Conservation (phyloP, 2,113 vertebrate genomes). For the Notarius quadriscutis region DNA sequence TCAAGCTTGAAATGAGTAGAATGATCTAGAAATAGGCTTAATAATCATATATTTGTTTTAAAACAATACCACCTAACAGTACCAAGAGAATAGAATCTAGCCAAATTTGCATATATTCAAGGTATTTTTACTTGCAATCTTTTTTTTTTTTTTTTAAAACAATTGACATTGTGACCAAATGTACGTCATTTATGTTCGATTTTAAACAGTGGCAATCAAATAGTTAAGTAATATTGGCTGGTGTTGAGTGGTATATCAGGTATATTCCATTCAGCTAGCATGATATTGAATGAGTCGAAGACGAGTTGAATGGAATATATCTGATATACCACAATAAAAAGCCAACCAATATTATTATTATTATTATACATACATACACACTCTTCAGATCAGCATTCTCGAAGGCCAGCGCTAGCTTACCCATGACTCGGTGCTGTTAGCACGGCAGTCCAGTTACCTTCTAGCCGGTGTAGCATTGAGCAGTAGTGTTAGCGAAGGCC, state of each 20-base stretch:
- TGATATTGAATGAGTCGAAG: too few species aligned
- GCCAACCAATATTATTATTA: too few species aligned
- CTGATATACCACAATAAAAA: too few species aligned
- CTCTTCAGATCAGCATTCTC: too few species aligned
- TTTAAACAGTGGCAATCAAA: neutral
- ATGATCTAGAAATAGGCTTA: neutral
- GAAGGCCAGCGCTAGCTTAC: too few species aligned
- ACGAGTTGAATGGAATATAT: too few species aligned
- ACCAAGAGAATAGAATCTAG: neutral
- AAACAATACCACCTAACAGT: neutral
- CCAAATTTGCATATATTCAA: neutral
- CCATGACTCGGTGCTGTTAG: neutral
- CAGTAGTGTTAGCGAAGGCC: too few species aligned
- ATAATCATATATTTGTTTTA: neutral
- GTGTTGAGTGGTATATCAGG: too few species aligned
- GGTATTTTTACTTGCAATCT: neutral
- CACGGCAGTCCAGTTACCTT: neutral
- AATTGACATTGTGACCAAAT: slow-evolving; percentile 9
- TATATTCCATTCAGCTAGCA: too few species aligned
- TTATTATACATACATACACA: too few species aligned
- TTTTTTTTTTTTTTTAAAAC: neutral
- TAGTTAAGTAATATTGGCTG: too few species aligned
- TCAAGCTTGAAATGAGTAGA: neutral
- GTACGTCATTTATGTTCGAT: neutral
- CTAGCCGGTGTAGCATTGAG: too few species aligned